These are phyloP conservation scores for Pristionchus pacificus DNA, from an alignment of 1,140 invertebrate genomes.

Conservation along the genomic window DNA sequence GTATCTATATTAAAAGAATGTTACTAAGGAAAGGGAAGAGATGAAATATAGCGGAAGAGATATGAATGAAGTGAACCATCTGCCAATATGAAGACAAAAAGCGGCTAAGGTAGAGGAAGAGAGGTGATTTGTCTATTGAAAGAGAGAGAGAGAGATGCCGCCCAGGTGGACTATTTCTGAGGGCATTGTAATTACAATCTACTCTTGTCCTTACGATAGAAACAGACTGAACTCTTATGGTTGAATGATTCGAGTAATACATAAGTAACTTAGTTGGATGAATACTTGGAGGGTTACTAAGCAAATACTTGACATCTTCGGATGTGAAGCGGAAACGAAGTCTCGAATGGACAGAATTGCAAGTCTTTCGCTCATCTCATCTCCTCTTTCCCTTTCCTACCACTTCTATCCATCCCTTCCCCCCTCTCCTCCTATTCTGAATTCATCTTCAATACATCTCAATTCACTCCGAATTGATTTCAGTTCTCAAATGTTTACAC, in stretches of 20 bases:
- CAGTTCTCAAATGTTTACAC: background rate
- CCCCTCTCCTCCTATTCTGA: background rate
- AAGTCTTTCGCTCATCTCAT: too few relatives aligned
- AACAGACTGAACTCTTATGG: background rate
- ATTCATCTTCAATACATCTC: background rate
- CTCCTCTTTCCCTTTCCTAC: too few relatives aligned
- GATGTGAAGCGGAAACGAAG: background rate
- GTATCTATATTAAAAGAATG: too few relatives aligned
- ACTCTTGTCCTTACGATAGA: background rate
- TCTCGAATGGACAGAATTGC: background rate
- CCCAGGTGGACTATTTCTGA: background rate
- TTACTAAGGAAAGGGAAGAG: too few relatives aligned
- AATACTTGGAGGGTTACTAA: too few relatives aligned
- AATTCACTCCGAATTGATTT: background rate
- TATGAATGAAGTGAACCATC: too few relatives aligned
- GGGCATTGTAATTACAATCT: background rate
- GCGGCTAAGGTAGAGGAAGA: background rate
- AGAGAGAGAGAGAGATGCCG: background rate
- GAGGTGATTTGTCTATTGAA: background rate
- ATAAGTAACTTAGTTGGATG: too few relatives aligned
- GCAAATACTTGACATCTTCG: background rate
- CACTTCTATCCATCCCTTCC: too few relatives aligned
- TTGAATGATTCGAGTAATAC: too few relatives aligned
- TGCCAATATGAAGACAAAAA: too few relatives aligned
- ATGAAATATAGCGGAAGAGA: too few relatives aligned